Base-by-base conservation (phyloP, 1,140 invertebrate genomes). In the Brevipalpus yothersi region DNA sequence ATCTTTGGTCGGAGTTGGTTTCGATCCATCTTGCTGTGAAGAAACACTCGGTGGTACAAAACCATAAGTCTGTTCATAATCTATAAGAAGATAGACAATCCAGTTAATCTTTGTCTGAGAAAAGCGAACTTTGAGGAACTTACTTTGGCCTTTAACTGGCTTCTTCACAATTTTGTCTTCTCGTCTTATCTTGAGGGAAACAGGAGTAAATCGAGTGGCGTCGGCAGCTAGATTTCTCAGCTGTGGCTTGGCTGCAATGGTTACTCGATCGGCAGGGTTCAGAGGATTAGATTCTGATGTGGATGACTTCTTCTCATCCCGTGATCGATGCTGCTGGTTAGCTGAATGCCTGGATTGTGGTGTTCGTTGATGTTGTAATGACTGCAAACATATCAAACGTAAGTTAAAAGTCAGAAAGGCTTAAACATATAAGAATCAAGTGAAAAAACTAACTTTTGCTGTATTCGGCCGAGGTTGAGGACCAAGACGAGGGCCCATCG, bases 181-280 rank as follows among this genome's bases (percentile, higher is more conserved):
- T 60, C 88, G 75, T 69, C 92, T 94, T 0, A 92, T 81, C 62
- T 90, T 77, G 13, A 96, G 74, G 4, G 89, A 82, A 0, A 86
- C 90, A 3, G 92, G 92, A 43, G 92, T 82, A 72, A 97, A 96
- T 64, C 89, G 74, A 0, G 91, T 96, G 0, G 95, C 84, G 72
- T 96, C 92, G 0, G 88, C 89, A 62, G 85, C 88, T 10, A 93
- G 74, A 75, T 92, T 94, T 67, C 75, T 78, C 59, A 96, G 92
- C 74, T 94, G 88, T 1, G 90, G 90, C 71, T 93, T 93, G 0
- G 90, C 90, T 66, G 86, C 85, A 63, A 95, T 94, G 0, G 81
- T 83, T 0, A 86, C 85, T 21, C 66, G 67, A 57, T 63, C 53
- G 71, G 72, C 53, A 53, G 53, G 1, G 78, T 78, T 54, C 12